Conservation (phyloP, 2,888 invertebrate genomes). For the Drosophila meridiana region DNA sequence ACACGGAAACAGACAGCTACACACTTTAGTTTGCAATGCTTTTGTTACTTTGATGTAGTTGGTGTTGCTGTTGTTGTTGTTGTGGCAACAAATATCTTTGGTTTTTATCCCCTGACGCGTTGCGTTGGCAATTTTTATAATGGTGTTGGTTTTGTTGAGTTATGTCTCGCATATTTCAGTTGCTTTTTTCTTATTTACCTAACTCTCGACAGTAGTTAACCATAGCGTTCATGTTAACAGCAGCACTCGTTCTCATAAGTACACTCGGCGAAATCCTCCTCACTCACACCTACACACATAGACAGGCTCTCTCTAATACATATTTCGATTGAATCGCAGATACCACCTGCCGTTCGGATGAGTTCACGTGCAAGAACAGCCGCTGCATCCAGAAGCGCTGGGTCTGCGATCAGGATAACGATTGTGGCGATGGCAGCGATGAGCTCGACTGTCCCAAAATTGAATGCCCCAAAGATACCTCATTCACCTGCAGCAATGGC, state of each 20-base stretch:
- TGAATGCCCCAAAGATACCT: constrained; percentile 89
- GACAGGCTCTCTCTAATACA: constrained; percentile 16
- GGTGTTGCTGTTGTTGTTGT: constrained; percentile 22
- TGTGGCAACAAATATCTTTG: constrained; percentile 51
- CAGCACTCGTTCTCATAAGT: constrained; percentile 31
- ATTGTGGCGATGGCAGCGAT: constrained; percentile 94
- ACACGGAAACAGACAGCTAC: constrained; percentile 16
- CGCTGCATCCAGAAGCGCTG: constrained; percentile 94
- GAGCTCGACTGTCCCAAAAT: constrained; percentile 91
- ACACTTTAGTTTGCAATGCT: constrained; percentile 55
- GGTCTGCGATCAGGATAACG: constrained; percentile 94
- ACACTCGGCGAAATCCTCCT: constrained; percentile 42
- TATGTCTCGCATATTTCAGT: constrained; percentile 51
- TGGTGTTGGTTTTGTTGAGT: constrained; percentile 72
- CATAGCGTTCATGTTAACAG: constrained; percentile 39
- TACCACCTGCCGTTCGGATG: constrained; percentile 95
- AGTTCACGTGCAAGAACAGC: constrained; percentile 96
- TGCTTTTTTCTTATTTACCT: constrained; percentile 35
- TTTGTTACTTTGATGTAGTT: constrained; percentile 30
- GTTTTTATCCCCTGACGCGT: constrained; percentile 25
- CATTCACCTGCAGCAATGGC: constrained; percentile 91
- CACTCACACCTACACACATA: neutral
- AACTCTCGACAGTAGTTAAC: constrained; percentile 45
- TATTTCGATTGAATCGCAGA: constrained; percentile 86
- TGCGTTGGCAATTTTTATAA: constrained; percentile 60